A percentile compares a stretch with the other conserved stretches of the same genome.
Conservation (phyloP, 2,888 invertebrate genomes). For the Apodemia duryi region DNA sequence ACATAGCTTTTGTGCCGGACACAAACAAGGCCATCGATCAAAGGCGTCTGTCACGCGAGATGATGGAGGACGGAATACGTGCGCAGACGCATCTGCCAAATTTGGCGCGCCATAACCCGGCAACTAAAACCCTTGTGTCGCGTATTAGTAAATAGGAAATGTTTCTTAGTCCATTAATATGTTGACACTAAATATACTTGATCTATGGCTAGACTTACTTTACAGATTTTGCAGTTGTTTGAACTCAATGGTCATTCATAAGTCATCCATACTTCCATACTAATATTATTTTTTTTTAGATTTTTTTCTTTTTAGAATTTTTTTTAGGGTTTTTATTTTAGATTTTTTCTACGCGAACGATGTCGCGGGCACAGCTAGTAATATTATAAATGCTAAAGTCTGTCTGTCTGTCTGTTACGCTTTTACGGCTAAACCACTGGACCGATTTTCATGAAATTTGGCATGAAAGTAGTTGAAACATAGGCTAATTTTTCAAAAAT, state of each 20-base stretch:
- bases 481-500: too few relatives aligned
- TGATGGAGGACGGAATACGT: conserved; percentile 22
- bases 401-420: too few relatives aligned
- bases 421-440: too few relatives aligned
- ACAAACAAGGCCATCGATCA: conserved; percentile 49
- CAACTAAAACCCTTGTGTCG: neutral
- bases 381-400: too few relatives aligned
- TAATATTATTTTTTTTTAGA: too few relatives aligned
- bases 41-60: conserved; percentile 34
- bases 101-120: conserved; percentile 35
- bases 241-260: neutral
- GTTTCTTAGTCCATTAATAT: neutral
- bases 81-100: conserved; percentile 39
- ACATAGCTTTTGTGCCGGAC: conserved; percentile 9
- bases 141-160: neutral
- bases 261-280: neutral
- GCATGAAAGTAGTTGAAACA: too few relatives aligned
- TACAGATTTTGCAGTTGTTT: neutral
- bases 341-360: too few relatives aligned
- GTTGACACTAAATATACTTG: neutral
- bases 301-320: too few relatives aligned
- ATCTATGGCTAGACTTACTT: neutral
- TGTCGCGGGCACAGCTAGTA: too few relatives aligned
- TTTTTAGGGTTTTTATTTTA: too few relatives aligned
- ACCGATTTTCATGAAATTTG: too few relatives aligned